phyloP scores from a whole-genome alignment of 2,797 vertebrate species.

The Gastrophryne carolinensis region DNA sequence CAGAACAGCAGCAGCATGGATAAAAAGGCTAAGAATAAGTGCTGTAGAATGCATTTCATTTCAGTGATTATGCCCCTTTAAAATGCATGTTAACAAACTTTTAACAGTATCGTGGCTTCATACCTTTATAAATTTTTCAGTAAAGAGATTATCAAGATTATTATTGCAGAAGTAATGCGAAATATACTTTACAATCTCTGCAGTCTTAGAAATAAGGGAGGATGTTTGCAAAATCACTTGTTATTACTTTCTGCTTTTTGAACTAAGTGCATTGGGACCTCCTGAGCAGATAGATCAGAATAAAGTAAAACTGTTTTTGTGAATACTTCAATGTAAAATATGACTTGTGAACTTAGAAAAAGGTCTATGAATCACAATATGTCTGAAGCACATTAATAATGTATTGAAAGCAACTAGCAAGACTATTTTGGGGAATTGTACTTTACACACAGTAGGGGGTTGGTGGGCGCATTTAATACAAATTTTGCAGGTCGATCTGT shows the following conservation, averaged over 20 bases:
- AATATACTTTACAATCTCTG: conserved; percentile 42
- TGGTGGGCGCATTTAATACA: no score
- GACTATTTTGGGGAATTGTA: no score
- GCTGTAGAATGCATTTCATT: background rate
- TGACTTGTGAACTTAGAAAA: background rate
- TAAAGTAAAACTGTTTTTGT: conserved; percentile 24
- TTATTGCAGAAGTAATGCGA: conserved; percentile 48
- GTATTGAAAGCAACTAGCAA: background rate
- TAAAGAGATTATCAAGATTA: conserved; percentile 46
- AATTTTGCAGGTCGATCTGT: no score
- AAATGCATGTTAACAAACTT: conserved; percentile 38
- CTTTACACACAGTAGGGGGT: no score
- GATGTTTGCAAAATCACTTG: conserved; percentile 43
- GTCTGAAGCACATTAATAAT: conserved; percentile 31
- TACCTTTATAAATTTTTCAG: conserved; percentile 38
- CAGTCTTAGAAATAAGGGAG: conserved; percentile 24
- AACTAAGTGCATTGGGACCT: conserved; percentile 51
- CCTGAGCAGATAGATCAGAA: conserved; percentile 12
- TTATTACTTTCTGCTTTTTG: conserved; percentile 48
- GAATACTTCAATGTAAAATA: conserved; percentile 26
- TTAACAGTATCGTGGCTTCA: conserved; percentile 2
- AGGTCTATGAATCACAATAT: background rate
- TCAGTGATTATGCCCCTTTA: conserved; percentile 14
- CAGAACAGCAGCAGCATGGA: background rate
- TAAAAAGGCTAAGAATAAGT: background rate